Evolutionary conservation across 2,797 vertebrate genomes (phyloP).

Genomic region (Discoglossus pictus): DNA sequence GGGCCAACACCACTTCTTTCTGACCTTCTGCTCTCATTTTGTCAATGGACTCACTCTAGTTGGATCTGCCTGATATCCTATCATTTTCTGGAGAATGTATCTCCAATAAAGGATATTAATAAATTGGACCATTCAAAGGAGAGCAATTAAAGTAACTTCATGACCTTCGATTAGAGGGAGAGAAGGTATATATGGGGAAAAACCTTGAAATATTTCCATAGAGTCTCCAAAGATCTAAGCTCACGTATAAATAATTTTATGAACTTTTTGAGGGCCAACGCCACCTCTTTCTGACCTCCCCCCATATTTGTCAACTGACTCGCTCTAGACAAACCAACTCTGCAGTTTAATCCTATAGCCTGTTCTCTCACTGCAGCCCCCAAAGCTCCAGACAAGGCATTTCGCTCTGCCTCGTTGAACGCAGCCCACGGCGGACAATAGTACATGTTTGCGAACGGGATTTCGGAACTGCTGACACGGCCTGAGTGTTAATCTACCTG

Average conservation of each 20-base stretch:
- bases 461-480: slow-evolving; percentile 78
- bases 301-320: slow-evolving; percentile 35
- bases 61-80: too few relatives aligned
- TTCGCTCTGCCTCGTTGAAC: slow-evolving; percentile 64
- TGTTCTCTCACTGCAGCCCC: slow-evolving; percentile 57
- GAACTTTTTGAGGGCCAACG: background rate
- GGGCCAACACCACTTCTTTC: slow-evolving; percentile 1
- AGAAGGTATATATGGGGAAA: too few relatives aligned
- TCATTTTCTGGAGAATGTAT: too few relatives aligned
- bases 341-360: slow-evolving; percentile 50
- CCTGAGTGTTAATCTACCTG: slow-evolving; percentile 67
- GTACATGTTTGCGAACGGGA: slow-evolving; percentile 61
- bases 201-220: too few relatives aligned
- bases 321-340: slow-evolving; percentile 36
- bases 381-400: slow-evolving; percentile 75
- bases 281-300: slow-evolving; percentile 28
- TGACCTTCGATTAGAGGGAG: too few relatives aligned
- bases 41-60: too few relatives aligned
- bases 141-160: too few relatives aligned
- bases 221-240: too few relatives aligned
- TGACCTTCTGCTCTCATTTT: too few relatives aligned
- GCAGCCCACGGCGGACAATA: slow-evolving; percentile 66
- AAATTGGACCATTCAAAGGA: too few relatives aligned
- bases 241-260: background rate
- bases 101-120: too few relatives aligned